phyloP scores from a whole-genome alignment of 2,113 vertebrate species.

The Grus americana region DNA sequence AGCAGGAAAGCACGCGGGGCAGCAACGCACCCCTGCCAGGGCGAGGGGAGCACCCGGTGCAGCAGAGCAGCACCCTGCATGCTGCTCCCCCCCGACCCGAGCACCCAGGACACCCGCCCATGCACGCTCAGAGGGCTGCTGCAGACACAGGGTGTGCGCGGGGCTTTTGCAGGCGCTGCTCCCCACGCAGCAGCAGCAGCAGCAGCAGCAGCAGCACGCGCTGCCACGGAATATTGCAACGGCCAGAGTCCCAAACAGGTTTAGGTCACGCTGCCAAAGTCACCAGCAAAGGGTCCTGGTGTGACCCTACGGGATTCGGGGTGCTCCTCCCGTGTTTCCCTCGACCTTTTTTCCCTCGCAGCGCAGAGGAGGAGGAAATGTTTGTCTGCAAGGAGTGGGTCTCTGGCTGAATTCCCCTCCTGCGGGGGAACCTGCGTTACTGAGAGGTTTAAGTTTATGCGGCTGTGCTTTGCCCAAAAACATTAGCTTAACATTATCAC shows the following conservation, averaged over 20 bases:
- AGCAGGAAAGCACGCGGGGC: neutral
- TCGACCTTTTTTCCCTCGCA: neutral
- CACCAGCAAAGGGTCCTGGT: neutral
- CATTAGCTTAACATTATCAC: neutral
- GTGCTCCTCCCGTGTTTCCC: fast-evolving
- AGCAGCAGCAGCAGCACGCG: too few relatives aligned
- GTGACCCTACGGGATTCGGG: fast-evolving
- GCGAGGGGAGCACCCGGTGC: neutral
- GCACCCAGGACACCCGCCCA: neutral
- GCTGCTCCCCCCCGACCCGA: neutral
- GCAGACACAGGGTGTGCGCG: fast-evolving
- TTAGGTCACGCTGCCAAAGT: neutral
- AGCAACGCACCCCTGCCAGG: neutral
- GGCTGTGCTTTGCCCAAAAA: neutral
- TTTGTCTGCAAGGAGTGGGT: neutral
- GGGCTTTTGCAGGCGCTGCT: neutral
- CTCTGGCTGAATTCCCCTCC: neutral
- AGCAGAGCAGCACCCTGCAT: neutral
- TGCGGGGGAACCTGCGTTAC: neutral
- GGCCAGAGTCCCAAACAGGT: neutral
- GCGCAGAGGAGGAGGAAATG: neutral
- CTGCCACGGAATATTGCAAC: neutral
- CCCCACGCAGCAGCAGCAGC: neutral
- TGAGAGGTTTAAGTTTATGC: neutral
- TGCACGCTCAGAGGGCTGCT: neutral